These are phyloP conservation scores for Penaeus monodon DNA, from an alignment of 2,888 invertebrate species.

Conservation along the genomic window DNA sequence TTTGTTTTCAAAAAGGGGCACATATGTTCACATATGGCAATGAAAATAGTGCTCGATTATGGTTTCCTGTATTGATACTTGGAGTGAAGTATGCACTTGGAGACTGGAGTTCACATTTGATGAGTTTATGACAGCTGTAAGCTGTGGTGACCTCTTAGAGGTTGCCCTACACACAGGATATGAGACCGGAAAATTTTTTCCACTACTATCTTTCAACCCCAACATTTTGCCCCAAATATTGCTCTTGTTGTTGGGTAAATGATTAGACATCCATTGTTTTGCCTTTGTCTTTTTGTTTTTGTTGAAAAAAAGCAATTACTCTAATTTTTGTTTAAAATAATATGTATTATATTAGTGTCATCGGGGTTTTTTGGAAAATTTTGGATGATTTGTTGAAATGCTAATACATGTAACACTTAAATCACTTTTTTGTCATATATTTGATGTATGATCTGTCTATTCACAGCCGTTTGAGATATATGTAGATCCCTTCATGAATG, in stretches of 20 bases:
- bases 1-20: constrained; percentile 78
- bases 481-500: constrained; percentile 98
- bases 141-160: constrained; percentile 94
- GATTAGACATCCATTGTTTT: neutral
- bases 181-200: constrained; percentile 90
- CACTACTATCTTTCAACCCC: constrained; percentile 93
- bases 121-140: constrained; percentile 93
- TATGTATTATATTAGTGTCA: neutral
- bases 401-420: neutral
- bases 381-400: neutral
- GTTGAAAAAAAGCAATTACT: neutral
- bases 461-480: constrained; percentile 92
- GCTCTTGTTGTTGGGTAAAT: constrained; percentile 91
- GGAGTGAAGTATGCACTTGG: constrained; percentile 99
- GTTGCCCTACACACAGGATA: constrained; percentile 92
- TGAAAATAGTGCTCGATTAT: constrained; percentile 89
- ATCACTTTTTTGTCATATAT: neutral
- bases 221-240: constrained; percentile 95
- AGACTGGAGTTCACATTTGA: constrained; percentile 95
- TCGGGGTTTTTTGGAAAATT: neutral
- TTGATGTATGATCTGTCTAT: constrained; percentile 34
- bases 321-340: neutral
- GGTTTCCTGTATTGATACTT: constrained; percentile 99
- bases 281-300: neutral
- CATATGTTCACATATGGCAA: constrained; percentile 95